Evolutionary conservation across 2,797 vertebrate genomes (phyloP), one percentile per base, ranked within the genome.

Genomic region (Enteromius thamalakanensis): DNA sequence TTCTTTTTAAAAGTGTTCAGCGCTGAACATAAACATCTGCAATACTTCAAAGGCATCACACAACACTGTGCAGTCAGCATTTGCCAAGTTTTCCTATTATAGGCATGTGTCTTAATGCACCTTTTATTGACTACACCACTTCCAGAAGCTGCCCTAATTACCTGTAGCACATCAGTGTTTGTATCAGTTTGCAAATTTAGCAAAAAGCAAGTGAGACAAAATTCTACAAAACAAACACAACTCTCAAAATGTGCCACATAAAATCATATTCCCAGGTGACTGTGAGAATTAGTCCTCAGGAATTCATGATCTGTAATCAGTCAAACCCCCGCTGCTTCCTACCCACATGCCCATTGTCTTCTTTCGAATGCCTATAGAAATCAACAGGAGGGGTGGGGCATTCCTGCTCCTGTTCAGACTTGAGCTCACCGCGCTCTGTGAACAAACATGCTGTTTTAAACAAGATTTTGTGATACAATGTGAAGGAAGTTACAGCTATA

Each of bases 341-440:
- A 68, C 64, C 79, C 80, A 83, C 53, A 65, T 72, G 26, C 58
- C 76, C 23, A 92, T 94, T 94, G 91, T 94, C 84, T 91, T 87
- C 32, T 84, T 85, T 87, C 89, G 91, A 94, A 93, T 93, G 89
- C 90, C 91, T 93, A 92, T 87, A 91, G 84, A 91, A 90, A 91
- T 89, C 90, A 68, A 86, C 69, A 71, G 81, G 83, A 89, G 80
- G 85, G 92, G 87, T 80, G 86, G 90, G 90, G 90, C 90, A 91
- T 81, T 79, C 81, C 84, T 53, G 37, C 88, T 85, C 85, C 69
- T 55, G 89, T 89, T 91, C 88, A 90, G 88, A 90, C 86, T 85
- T 72, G 85, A 85, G 76, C 15, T 45, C 68, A 47, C 14, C 55
- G 29, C 68, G 2, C 82, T 65, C 42, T 77, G 47, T 47, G 4